Evolutionary conservation across 2,113 vertebrate genomes (phyloP).

Genomic region (Pachyramphus minor): DNA sequence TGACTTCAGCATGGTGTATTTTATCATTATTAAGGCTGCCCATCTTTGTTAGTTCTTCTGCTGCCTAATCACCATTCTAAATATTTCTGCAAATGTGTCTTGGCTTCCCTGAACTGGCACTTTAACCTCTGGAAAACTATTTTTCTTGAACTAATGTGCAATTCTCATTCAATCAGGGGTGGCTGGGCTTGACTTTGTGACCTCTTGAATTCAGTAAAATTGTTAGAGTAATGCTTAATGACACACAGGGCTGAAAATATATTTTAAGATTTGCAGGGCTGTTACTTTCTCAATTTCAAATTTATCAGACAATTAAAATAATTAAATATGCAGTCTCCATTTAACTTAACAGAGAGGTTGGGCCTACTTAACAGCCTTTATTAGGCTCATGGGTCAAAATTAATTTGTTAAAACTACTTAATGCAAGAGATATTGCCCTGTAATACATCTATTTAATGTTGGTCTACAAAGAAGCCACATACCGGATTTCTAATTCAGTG

Average conservation of each 20-base stretch:
- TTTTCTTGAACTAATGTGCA: slow-evolving; percentile 44
- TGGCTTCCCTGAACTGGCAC: slow-evolving; percentile 13
- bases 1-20: accelerated
- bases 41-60: not conserved
- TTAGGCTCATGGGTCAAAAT: slow-evolving; percentile 49
- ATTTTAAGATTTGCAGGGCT: slow-evolving; percentile 54
- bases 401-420: slow-evolving; percentile 44
- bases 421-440: not conserved
- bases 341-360: slow-evolving; percentile 37
- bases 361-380: slow-evolving; percentile 9
- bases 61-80: slow-evolving; percentile 2
- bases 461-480: not conserved
- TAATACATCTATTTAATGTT: slow-evolving; percentile 10
- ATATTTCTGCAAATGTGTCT: slow-evolving; percentile 29
- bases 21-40: not conserved
- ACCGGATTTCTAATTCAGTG: slow-evolving; percentile 23
- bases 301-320: slow-evolving; percentile 58
- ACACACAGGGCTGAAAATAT: slow-evolving; percentile 39
- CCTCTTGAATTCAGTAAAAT: slow-evolving; percentile 35
- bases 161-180: slow-evolving; percentile 43
- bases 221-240: slow-evolving; percentile 44
- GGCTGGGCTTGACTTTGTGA: slow-evolving; percentile 44
- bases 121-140: slow-evolving; percentile 48
- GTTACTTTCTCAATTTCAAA: slow-evolving; percentile 61
- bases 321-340: slow-evolving; percentile 38